A percentile compares a stretch with the other conserved stretches of the same genome.
These are phyloP conservation scores for Lagenorhynchus albirostris DNA, from an alignment of 2,113 vertebrate species.

Conservation along the genomic window DNA sequence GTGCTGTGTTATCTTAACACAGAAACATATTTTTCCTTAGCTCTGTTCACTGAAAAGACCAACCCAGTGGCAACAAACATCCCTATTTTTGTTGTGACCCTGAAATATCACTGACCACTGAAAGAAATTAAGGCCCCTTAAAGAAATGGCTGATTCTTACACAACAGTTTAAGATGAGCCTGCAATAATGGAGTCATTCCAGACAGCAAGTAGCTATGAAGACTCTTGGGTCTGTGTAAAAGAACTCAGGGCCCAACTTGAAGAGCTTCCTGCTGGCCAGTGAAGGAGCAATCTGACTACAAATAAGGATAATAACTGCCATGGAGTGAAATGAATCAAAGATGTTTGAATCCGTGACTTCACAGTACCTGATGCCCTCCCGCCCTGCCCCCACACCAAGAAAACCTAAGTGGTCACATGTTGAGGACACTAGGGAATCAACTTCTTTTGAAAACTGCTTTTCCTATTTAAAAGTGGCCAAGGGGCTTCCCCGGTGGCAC, in stretches of 20 bases:
- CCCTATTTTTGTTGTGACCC: not conserved
- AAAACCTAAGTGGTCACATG: not conserved
- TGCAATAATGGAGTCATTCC: not conserved
- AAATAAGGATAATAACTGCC: not conserved
- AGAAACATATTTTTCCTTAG: not conserved
- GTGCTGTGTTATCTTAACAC: not conserved
- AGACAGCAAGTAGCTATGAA: not conserved
- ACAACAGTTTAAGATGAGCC: not conserved
- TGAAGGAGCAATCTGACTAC: not conserved
- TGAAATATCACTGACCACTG: not conserved
- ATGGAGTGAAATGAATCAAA: not conserved
- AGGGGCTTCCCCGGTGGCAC: not conserved
- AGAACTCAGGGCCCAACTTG: not conserved
- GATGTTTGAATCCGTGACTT: not conserved
- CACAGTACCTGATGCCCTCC: not conserved
- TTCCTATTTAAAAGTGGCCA: not conserved
- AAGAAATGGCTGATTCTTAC: not conserved
- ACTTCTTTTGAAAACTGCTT: not conserved
- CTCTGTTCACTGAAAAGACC: not conserved
- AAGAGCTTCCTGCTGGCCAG: not conserved
- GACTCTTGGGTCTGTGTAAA: not conserved
- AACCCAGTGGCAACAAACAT: not conserved
- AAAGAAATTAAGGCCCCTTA: not conserved
- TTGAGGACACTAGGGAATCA: not conserved
- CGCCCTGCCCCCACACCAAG: not conserved